phyloP scores from a whole-genome alignment of 35 echinoderm and acorn worm species.

The Apostichopus californicus region DNA sequence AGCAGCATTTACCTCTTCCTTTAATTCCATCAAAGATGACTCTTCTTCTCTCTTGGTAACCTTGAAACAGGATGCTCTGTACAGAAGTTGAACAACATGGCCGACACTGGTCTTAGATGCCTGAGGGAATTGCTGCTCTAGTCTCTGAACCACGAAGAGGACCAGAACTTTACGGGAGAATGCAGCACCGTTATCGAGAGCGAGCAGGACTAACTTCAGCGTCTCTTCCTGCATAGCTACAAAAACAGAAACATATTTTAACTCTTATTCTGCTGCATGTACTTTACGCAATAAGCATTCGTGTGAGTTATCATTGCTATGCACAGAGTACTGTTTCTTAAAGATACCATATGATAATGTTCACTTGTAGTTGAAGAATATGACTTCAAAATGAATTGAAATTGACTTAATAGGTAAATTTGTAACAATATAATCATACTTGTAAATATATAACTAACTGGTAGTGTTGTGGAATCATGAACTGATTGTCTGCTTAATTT shows the following conservation, averaged over 20 bases:
- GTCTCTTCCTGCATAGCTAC: slow-evolving; percentile 98
- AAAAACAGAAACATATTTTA: slow-evolving; percentile 19
- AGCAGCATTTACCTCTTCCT: slow-evolving; percentile 82
- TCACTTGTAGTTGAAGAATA: too few species aligned
- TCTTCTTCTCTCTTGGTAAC: slow-evolving; percentile 97
- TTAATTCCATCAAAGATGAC: slow-evolving; percentile 95
- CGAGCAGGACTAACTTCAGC: slow-evolving; percentile 88
- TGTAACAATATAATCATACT: too few species aligned
- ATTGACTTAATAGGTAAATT: too few species aligned
- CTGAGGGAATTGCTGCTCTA: slow-evolving; percentile 94
- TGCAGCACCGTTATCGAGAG: slow-evolving; percentile 87
- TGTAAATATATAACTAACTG: too few species aligned
- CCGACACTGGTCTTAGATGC: slow-evolving; percentile 98
- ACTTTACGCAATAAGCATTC: too few species aligned
- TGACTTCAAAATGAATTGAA: too few species aligned
- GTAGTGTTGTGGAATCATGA: too few species aligned
- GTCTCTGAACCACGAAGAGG: slow-evolving; percentile 93
- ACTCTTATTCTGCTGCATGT: not conserved
- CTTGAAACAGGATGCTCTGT: slow-evolving; percentile 97
- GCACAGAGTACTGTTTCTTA: too few species aligned
- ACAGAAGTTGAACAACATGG: slow-evolving; percentile 97
- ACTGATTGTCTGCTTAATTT: too few species aligned
- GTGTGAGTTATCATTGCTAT: too few species aligned
- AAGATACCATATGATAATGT: too few species aligned
- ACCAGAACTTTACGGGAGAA: slow-evolving; percentile 98